A percentile compares a stretch with the other conserved stretches of the same genome.
phyloP scores from a whole-genome alignment of 2,888 invertebrate species.

The Cordilura impudica region DNA sequence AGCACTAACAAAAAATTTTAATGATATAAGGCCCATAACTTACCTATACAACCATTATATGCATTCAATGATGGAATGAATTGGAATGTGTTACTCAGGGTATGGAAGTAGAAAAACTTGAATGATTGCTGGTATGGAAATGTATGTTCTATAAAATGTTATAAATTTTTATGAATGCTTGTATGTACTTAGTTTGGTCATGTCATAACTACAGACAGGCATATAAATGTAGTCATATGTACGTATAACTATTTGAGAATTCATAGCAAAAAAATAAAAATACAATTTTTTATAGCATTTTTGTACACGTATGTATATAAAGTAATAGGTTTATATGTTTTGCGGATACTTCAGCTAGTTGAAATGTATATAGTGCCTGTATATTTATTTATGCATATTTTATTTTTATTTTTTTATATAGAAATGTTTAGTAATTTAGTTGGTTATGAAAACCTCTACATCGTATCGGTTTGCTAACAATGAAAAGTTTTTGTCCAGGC shows the following conservation, averaged over 20 bases:
- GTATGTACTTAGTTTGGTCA: not conserved
- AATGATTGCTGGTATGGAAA: not conserved
- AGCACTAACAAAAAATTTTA: not conserved
- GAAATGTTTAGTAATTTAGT: not conserved
- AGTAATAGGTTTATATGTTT: not conserved
- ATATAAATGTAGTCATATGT: too few species aligned
- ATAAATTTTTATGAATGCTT: not conserved
- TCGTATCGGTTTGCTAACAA: conserved; percentile 7
- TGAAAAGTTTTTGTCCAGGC: conserved; percentile 1
- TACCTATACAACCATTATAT: not conserved
- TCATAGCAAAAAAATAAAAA: not conserved
- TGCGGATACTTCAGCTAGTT: not conserved
- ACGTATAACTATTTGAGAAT: not conserved
- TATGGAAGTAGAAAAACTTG: not conserved
- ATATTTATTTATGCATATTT: too few species aligned
- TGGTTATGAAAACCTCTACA: not conserved
- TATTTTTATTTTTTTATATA: not conserved
- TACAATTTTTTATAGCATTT: not conserved
- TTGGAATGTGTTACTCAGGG: not conserved
- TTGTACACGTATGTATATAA: not conserved
- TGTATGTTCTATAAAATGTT: not conserved
- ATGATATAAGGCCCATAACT: not conserved
- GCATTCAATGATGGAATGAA: not conserved
- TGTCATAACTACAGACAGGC: too few species aligned
- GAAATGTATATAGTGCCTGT: too few species aligned